Percentiles rank a stretch among this genome's conserved stretches.
phyloP scores from a whole-genome alignment of 2,888 invertebrate genomes.

The Agrilus mali region DNA sequence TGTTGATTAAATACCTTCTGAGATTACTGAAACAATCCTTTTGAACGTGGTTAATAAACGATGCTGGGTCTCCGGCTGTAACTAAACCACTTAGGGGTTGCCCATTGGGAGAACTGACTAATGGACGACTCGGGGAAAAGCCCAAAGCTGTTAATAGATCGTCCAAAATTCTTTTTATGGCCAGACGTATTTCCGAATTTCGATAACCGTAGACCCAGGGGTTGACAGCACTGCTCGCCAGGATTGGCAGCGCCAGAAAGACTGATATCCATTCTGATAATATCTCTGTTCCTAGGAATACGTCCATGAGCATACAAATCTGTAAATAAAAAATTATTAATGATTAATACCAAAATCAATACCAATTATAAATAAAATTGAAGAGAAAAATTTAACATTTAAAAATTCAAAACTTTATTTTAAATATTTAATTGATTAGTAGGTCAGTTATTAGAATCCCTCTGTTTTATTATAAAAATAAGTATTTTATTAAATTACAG shows the following conservation, averaged over 20 bases:
- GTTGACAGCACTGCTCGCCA: slow-evolving; percentile 46
- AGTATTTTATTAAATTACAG: too few relatives aligned
- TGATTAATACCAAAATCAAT: too few relatives aligned
- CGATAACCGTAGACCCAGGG: slow-evolving; percentile 55
- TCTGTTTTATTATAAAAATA: too few relatives aligned
- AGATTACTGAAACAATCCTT: slow-evolving; percentile 14
- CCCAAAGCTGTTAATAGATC: slow-evolving; percentile 36
- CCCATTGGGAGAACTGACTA: slow-evolving; percentile 22
- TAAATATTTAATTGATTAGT: too few relatives aligned
- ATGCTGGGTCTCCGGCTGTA: slow-evolving; percentile 30
- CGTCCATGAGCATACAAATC: slow-evolving; percentile 41
- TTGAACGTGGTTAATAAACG: slow-evolving; percentile 30
- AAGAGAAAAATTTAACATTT: too few relatives aligned
- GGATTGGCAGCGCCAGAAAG: slow-evolving; percentile 44
- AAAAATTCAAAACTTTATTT: too few relatives aligned
- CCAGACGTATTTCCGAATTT: slow-evolving; percentile 46
- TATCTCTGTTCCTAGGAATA: slow-evolving; percentile 38
- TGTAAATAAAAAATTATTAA: slow-evolving; percentile 22
- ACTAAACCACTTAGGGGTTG: slow-evolving; percentile 28
- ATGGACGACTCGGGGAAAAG: slow-evolving; percentile 30
- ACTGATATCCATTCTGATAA: slow-evolving; percentile 40
- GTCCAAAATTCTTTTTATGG: slow-evolving; percentile 42
- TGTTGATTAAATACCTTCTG: too few relatives aligned
- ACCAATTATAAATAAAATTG: too few relatives aligned
- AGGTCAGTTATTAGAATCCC: too few relatives aligned